Conservation (phyloP, 2,888 invertebrate species). For the Oscheius onirici region DNA sequence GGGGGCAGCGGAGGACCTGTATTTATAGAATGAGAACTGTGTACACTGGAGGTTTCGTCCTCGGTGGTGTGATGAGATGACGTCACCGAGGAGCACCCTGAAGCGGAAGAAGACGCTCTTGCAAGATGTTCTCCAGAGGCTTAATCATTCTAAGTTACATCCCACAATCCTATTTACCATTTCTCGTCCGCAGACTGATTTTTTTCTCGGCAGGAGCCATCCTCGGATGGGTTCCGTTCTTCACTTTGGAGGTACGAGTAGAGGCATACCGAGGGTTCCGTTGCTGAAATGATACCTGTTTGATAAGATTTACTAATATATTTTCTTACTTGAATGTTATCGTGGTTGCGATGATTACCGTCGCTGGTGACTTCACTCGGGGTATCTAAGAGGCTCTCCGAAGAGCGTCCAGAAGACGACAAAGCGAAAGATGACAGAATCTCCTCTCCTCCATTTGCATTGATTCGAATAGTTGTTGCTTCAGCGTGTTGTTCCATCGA, state of each 20-base stretch:
- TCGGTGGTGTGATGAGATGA: conserved; percentile 24
- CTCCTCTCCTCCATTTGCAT: not conserved
- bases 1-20: conserved; percentile 19
- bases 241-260: not conserved
- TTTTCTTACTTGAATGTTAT: not conserved
- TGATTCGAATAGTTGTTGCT: not conserved
- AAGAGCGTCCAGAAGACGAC: conserved; percentile 1
- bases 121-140: conserved; percentile 7
- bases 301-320: not conserved
- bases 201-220: conserved; percentile 8
- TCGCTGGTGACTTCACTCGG: conserved; percentile 20
- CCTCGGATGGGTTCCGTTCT: not conserved
- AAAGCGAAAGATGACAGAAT: not conserved
- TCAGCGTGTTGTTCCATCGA: not conserved
- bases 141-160: not conserved
- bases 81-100: conserved; percentile 25
- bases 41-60: conserved; percentile 23
- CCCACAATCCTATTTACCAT: not conserved
- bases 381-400: conserved; percentile 12
- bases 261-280: conserved; percentile 2
- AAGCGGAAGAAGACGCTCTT: conserved; percentile 23
- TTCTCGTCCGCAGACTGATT: conserved; percentile 8
- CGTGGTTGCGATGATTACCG: not conserved
- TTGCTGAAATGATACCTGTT: too few species aligned
- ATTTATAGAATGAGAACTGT: conserved; percentile 20